Base-by-base conservation (phyloP, 1,140 invertebrate species). In the Lasaia peninsularis region DNA sequence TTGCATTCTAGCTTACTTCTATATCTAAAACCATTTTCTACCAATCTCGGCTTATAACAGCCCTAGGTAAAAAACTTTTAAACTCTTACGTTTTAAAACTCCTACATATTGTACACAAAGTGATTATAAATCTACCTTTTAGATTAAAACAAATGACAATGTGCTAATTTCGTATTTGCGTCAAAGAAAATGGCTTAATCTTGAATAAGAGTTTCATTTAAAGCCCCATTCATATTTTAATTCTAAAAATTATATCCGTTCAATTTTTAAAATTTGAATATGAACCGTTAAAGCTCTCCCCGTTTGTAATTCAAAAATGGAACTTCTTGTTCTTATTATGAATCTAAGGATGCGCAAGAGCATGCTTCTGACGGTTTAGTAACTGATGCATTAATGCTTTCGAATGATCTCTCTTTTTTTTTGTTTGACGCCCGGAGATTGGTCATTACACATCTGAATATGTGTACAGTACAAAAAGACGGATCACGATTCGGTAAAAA, bases 391-490 rank as follows among this genome's bases (percentile, higher is more conserved):
- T 88, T 88, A 84, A 85, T 85, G 73, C 40, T 76, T 60, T 73
- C 72, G 73, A 77, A 78, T 78, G 76, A 77, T 82, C 73, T 79
- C 70, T 76, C 63, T 73, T 76, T 80, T 77, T 78, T 85, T 83
- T 81, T 78, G 62, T 75, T 66, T 71, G 62, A 71, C 76, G 76
- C 75, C 75, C 76, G 81, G 84, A 84, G 84, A 87, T 87, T 84
- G 82, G 74, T 87, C 80, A 81, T 85, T 85, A 83, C 80, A 80
- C 80, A 86, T 86, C 79, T 88, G 85, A 88, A 88, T 87, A 84
- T 83, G 76, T 79, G 75, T 75, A 78, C 72, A 70, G 62, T 59
- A 82, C 73, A 84, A 82, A 84, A 82, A 84, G 75, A 72, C 67
- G 67, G 69, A 76, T 80, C 76, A 86, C 81, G 80, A 77, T 73